Evolutionary conservation across 2,113 vertebrate genomes (phyloP).

Genomic region (Mastomys natalensis): DNA sequence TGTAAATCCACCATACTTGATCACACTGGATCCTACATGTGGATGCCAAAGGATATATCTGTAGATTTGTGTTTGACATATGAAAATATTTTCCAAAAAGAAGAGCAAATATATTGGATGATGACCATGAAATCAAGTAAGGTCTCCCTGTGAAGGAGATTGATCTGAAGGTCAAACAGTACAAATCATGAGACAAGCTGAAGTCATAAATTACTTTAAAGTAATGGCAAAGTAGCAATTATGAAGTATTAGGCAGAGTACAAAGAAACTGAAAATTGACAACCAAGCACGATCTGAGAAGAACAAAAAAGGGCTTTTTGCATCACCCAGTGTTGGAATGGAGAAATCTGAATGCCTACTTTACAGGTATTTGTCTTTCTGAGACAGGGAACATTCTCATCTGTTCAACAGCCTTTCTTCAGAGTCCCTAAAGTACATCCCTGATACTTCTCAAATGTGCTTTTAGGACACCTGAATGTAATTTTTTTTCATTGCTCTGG

Average conservation of each 20-base stretch:
- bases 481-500: background rate
- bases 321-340: background rate
- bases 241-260: background rate
- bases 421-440: rapidly evolving
- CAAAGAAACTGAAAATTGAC: background rate
- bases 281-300: background rate
- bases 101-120: background rate
- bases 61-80: background rate
- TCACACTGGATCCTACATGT: background rate
- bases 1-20: background rate
- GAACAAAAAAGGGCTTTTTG: background rate
- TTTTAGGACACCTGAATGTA: background rate
- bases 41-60: no score
- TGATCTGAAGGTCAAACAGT: background rate
- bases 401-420: background rate
- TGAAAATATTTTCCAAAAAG: background rate
- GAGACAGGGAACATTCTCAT: background rate
- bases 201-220: background rate
- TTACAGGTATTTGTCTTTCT: background rate
- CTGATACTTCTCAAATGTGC: background rate
- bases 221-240: background rate
- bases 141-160: background rate
- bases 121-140: background rate
- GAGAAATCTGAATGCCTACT: background rate
- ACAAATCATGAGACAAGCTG: background rate